Conservation (phyloP, 2,113 vertebrate genomes). For the Pteronura brasiliensis region DNA sequence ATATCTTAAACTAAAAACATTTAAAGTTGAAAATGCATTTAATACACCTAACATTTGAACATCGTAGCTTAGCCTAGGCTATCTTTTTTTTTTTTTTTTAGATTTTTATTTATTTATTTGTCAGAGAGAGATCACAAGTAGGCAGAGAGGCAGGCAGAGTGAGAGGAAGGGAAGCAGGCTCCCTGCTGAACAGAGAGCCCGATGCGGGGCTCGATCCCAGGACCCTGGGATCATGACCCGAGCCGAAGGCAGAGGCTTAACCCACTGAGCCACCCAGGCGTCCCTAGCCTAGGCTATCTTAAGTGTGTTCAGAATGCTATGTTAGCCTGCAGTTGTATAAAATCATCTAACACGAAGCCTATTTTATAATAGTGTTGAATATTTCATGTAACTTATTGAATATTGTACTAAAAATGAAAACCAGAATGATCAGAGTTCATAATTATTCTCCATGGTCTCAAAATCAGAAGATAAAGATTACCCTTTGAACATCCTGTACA, state of each 20-base stretch:
- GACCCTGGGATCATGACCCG: too few species aligned
- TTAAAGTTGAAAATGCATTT: neutral
- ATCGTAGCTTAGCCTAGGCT: neutral
- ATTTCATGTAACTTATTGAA: neutral
- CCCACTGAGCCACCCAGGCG: too few species aligned
- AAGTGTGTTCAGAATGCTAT: neutral
- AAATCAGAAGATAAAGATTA: neutral
- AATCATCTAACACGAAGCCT: neutral
- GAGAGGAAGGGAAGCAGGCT: too few species aligned
- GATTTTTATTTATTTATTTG: too few species aligned
- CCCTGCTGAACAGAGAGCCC: too few species aligned
- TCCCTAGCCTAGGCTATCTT: neutral
- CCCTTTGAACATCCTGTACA: neutral
- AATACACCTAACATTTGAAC: neutral
- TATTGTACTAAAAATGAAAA: neutral
- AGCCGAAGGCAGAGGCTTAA: too few species aligned
- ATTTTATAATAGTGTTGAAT: neutral
- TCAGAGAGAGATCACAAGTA: too few species aligned
- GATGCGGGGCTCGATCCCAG: too few species aligned
- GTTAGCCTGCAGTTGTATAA: neutral
- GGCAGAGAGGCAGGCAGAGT: too few species aligned
- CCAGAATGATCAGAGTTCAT: neutral
- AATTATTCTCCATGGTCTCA: neutral
- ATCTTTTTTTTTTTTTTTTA: too few species aligned
- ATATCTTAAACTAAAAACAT: neutral